Evolutionary conservation across 2,113 vertebrate genomes (phyloP), one percentile per base, ranked within the genome.

Genomic region (Tragelaphus imberbis): DNA sequence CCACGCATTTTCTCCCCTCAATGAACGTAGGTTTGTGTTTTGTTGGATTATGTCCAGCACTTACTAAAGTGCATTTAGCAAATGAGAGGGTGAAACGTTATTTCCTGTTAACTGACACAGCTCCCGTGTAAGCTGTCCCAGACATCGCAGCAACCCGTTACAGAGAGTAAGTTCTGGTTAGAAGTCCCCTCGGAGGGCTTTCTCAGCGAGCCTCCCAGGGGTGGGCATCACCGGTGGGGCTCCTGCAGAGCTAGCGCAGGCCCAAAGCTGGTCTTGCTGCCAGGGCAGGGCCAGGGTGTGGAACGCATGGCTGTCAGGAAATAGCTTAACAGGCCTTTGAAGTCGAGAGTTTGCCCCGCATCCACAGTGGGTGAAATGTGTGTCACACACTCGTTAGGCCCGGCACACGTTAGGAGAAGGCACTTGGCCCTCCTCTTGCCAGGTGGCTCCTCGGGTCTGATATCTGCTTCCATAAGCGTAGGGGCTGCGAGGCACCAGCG

Each of bases 211-310:
- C 59, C 17, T 75, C 30, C 1, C 12, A 6, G 51, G 23, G 14
- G 11, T 7, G 30, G 11, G 5, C 51, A 21, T 19, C 3, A 5
- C 19, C 14, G 5, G 68, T 36, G 36, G 1, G 25, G 68, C 6
- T 9, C 12, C 85, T 5, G 0, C 19, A 47, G n/a, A 15, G 19
- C 30, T 7, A 8, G 33, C 15, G 0, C 11, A 5, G 2, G 33
- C 23, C 49, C 15, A 1, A 1, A 4, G 14, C 63, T 19, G 16
- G n/a, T 51, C 21, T 23, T 6, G 0, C 2, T 21, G 17, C 17
- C 5, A 1, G 1, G 12, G 8, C 2, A 25, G 36, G 7, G 12
- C 28, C 15, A 15, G 11, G 0, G 4, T 6, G 1, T 19, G 7
- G 2, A 2, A 1, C 40, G 80, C 28, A 10, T 6, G 40, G 61